phyloP scores from a whole-genome alignment of 1,140 invertebrate genomes.

The Venturia canescens region DNA sequence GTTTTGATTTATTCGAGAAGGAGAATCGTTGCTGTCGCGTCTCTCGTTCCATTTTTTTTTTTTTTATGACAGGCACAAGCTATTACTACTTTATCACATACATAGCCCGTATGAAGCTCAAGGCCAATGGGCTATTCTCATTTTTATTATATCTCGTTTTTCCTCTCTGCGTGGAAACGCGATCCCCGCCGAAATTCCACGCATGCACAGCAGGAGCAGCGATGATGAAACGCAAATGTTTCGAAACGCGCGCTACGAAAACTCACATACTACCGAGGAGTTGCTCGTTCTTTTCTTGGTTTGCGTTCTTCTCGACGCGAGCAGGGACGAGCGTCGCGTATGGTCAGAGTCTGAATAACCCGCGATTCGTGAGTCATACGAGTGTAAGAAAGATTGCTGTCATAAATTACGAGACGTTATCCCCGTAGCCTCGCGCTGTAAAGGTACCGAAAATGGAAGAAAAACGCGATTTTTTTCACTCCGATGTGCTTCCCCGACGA shows the following conservation, averaged over 20 bases:
- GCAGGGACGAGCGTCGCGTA: neutral
- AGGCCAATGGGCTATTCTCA: neutral
- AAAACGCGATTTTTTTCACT: neutral
- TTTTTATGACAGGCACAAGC: neutral
- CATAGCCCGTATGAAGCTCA: neutral
- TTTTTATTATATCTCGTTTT: neutral
- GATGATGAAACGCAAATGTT: too few relatives aligned
- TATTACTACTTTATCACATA: neutral
- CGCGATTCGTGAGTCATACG: neutral
- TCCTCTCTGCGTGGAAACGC: slow-evolving; percentile 59
- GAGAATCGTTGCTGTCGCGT: too few relatives aligned
- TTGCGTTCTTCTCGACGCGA: too few relatives aligned
- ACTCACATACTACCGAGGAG: neutral
- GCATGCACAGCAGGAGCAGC: too few relatives aligned
- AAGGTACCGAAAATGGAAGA: neutral
- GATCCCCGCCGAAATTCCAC: slow-evolving; percentile 38
- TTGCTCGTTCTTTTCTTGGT: neutral
- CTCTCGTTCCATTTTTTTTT: too few relatives aligned
- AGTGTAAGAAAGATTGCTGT: neutral
- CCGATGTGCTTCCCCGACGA: neutral
- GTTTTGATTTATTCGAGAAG: too few relatives aligned
- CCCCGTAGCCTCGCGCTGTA: neutral
- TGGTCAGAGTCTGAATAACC: neutral
- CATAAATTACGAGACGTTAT: too few relatives aligned
- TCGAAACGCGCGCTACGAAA: neutral